phyloP scores from a whole-genome alignment of 1,140 invertebrate species.

The Drosophila equinoxialis region DNA sequence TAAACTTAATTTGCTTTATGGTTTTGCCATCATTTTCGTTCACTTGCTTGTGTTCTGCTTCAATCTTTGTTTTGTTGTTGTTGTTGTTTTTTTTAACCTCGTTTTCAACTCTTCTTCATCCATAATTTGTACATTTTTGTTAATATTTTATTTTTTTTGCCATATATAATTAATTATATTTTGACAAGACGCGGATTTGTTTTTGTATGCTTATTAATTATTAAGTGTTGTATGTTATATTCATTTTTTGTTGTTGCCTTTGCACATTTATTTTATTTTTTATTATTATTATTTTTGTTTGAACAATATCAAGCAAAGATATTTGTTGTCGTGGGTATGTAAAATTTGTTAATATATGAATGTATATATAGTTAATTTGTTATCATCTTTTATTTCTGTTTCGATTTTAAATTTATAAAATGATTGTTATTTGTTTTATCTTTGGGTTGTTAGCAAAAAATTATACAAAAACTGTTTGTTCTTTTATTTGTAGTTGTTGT shows the following conservation, averaged over 20 bases:
- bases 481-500: slow-evolving; percentile 13
- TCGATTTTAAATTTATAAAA: slow-evolving; percentile 10
- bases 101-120: slow-evolving; percentile 44
- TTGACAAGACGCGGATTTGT: slow-evolving; percentile 80
- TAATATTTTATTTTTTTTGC: slow-evolving; percentile 37
- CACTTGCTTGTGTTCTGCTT: not conserved
- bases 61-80: not conserved
- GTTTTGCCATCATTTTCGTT: slow-evolving; percentile 45
- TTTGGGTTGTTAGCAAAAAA: slow-evolving; percentile 78
- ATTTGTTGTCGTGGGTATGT: slow-evolving; percentile 54
- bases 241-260: slow-evolving; percentile 47
- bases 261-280: slow-evolving; percentile 42
- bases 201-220: slow-evolving; percentile 47
- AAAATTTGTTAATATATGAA: slow-evolving; percentile 69
- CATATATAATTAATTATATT: slow-evolving; percentile 55
- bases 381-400: slow-evolving; percentile 58
- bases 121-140: slow-evolving; percentile 81
- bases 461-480: slow-evolving; percentile 64
- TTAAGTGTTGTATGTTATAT: slow-evolving; percentile 40
- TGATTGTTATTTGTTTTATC: slow-evolving; percentile 32
- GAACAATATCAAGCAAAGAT: slow-evolving; percentile 68
- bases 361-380: slow-evolving; percentile 68
- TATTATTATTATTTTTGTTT: slow-evolving; percentile 24
- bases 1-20: slow-evolving; percentile 67
- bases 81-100: slow-evolving; percentile 1